Evolutionary conservation across 2,888 invertebrate species (phyloP).

Genomic region (Bellardia bayeri): DNA sequence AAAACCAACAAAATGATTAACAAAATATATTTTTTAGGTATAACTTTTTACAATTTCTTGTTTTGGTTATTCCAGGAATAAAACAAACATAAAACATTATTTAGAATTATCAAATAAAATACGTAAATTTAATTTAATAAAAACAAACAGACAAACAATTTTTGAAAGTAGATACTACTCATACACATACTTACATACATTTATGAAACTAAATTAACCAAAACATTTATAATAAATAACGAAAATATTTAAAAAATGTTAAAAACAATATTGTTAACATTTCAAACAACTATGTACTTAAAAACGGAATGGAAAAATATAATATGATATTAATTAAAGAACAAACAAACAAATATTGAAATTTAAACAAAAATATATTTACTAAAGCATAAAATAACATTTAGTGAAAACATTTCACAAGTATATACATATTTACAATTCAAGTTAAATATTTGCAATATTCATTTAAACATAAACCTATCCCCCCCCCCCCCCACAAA

Average conservation of each 20-base stretch:
- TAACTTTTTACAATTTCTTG: slow-evolving; percentile 32
- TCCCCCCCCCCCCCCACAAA: not conserved
- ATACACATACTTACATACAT: slow-evolving; percentile 11
- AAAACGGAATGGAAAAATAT: not conserved
- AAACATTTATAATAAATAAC: not conserved
- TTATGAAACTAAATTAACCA: not conserved
- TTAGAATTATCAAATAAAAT: slow-evolving; percentile 1
- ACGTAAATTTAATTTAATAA: slow-evolving; percentile 35
- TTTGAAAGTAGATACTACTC: slow-evolving; percentile 4
- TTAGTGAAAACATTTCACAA: slow-evolving; percentile 35
- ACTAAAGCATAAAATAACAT: slow-evolving; percentile 26
- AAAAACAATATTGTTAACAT: slow-evolving; percentile 37
- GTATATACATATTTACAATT: slow-evolving; percentile 54
- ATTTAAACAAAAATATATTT: slow-evolving; percentile 26
- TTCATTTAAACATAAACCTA: slow-evolving; percentile 25
- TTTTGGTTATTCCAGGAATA: slow-evolving; percentile 29
- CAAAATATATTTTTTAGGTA: slow-evolving; percentile 27
- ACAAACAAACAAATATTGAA: slow-evolving; percentile 3
- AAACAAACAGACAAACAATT: not conserved
- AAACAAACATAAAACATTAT: not conserved
- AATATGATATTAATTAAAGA: slow-evolving; percentile 31
- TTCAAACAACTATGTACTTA: slow-evolving; percentile 9
- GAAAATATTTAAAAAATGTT: slow-evolving; percentile 24
- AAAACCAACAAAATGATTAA: not conserved
- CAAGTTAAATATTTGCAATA: slow-evolving; percentile 49